Evolutionary conservation across 53 echinoderm and acorn worm genomes (phyloP).

Genomic region (Zoroaster sp.): DNA sequence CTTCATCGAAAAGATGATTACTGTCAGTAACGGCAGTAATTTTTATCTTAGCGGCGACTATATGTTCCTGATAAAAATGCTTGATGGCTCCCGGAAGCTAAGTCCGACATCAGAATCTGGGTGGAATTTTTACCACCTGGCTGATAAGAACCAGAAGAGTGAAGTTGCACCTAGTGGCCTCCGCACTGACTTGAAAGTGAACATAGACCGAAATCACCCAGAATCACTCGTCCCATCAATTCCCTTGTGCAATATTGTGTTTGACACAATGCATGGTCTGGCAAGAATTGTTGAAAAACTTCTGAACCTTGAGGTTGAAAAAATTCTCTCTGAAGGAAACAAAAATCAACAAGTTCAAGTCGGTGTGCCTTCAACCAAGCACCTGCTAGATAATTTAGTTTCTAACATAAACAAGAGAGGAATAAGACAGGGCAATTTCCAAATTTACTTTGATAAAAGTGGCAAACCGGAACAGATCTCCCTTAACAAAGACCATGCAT

Average conservation of each 20-base stretch:
- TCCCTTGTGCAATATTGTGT: constrained; percentile 29
- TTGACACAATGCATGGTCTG: constrained; percentile 46
- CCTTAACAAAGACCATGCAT: constrained; percentile 62
- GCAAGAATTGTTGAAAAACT: constrained; percentile 60
- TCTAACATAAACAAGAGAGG: no score
- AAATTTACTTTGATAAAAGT: constrained; percentile 52
- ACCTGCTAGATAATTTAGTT: no score
- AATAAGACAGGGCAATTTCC: constrained; percentile 64
- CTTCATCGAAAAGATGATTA: no score
- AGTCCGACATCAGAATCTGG: constrained; percentile 34
- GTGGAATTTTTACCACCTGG: constrained; percentile 63
- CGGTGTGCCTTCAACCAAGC: neutral
- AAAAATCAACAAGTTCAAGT: neutral
- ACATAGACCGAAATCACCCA: constrained; percentile 38
- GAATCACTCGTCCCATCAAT: constrained; percentile 37
- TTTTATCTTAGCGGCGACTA: constrained; percentile 62
- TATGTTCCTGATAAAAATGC: constrained; percentile 58
- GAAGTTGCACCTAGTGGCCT: neutral
- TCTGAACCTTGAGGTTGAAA: constrained; percentile 36
- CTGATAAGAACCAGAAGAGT: constrained; percentile 12
- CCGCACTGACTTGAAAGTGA: constrained; percentile 14
- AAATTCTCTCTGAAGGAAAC: constrained; percentile 23
- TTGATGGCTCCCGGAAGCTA: constrained; percentile 50
- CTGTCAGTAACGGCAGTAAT: neutral
- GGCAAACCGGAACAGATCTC: constrained; percentile 56